Base-by-base conservation (phyloP, 2,113 vertebrate genomes). In the Vicugna pacos region DNA sequence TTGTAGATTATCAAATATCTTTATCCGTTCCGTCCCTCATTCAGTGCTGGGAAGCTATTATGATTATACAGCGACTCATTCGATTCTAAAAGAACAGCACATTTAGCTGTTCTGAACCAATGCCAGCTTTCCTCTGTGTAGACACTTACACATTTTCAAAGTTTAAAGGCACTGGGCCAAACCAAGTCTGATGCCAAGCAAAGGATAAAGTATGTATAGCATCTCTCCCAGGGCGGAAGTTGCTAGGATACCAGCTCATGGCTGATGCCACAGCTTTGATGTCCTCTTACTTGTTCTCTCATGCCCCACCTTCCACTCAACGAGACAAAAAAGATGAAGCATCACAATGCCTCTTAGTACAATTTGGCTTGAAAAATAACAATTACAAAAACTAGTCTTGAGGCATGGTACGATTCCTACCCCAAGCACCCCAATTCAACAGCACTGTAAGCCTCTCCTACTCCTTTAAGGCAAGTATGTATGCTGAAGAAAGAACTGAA, bases 341-440 rank as follows among this genome's bases (percentile, higher is more conserved):
- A 62, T 6, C 5, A 2, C 22, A 32, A 82, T 70, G 32, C 46
- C 58, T 79, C 48, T 58, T 88, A 65, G 19, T 24, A 69, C 24
- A 52, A 9, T 46, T 38, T 22, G 24, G 26, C 64, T 82, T 94
- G 42, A 94, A 95, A 94, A 64, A 50, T 64, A 90, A 87, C 46
- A 92, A 9, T 72, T 35, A 28, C 6, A 64, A 52, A 73, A 82
- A 83, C 13, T 38, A 56, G 60, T 86, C 65, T 69, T 2, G 38
- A 92, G 60, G n/a, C 38, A 93, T 28, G 24, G n/a, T 69, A 52
- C 82, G 72, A 72, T 10, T 6, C 56, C 38, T 35, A 26, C 6
- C 24, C 82, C 30, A 79, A n/a, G 32, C 20, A 62, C 56, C 19
- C n/a, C 80, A 95, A 75, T 79, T 80, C 50, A 67, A 69, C 88